phyloP scores from a whole-genome alignment of 2,797 vertebrate genomes.

The Rhinichthys osculus region DNA sequence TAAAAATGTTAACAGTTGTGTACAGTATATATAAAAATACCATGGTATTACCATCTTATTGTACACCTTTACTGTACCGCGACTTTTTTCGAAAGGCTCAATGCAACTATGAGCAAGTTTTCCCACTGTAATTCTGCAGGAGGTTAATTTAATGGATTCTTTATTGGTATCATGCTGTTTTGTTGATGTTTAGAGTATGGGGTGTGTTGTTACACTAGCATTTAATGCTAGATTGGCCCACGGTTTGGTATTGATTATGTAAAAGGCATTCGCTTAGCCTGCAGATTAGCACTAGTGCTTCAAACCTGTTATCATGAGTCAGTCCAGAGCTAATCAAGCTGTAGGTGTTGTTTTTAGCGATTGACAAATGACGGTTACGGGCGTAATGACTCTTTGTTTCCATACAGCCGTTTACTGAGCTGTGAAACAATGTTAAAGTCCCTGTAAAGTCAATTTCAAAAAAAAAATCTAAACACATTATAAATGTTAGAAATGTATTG shows the following conservation, averaged over 20 bases:
- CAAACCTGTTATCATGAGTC: slow-evolving; percentile 51
- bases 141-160: not conserved
- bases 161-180: not conserved
- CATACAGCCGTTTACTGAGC: slow-evolving; percentile 35
- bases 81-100: not conserved
- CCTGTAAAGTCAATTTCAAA: no score
- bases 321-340: slow-evolving; percentile 44
- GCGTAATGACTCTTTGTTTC: slow-evolving; percentile 47
- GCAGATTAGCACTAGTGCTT: slow-evolving; percentile 44
- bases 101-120: not conserved
- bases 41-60: not conserved
- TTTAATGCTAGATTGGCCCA: slow-evolving; percentile 7
- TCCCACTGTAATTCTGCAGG: not conserved
- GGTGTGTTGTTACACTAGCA: not conserved
- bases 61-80: not conserved
- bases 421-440: slow-evolving; percentile 38
- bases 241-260: slow-evolving; percentile 7
- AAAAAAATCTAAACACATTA: no score
- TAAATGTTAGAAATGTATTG: no score
- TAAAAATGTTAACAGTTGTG: not conserved
- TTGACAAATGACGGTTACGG: slow-evolving; percentile 41
- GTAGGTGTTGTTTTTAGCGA: slow-evolving; percentile 49
- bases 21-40: not conserved
- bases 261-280: slow-evolving; percentile 21
- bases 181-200: slow-evolving; percentile 8